Conservation (phyloP, 92 coral and sea anemone species). For the Epizoanthus illoricatus region DNA sequence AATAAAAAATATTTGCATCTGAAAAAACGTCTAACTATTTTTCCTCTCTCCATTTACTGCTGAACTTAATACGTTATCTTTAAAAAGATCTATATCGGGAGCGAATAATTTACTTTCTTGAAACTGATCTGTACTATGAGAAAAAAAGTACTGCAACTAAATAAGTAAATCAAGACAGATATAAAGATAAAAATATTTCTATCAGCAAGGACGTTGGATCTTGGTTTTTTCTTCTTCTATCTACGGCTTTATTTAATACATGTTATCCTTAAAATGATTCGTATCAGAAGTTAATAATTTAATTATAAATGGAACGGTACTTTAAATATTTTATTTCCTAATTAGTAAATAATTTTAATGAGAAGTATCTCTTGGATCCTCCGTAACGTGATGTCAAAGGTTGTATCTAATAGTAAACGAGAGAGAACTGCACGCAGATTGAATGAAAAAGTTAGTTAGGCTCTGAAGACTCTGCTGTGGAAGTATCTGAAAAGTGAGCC, state of each 20-base stretch:
- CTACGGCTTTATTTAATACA: neutral
- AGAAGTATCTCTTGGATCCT: neutral
- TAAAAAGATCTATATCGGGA: neutral
- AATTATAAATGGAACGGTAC: neutral
- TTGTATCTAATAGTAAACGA: neutral
- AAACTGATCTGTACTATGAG: neutral
- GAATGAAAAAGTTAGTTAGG: neutral
- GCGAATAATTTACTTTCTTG: conserved; percentile 10
- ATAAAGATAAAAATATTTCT: conserved; percentile 18
- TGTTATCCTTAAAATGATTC: neutral
- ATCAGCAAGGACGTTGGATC: neutral
- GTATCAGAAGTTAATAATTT: neutral
- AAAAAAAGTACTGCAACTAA: neutral
- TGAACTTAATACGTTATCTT: neutral
- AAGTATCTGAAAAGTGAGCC: too few species aligned
- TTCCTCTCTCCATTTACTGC: neutral
- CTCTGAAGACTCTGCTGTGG: too few species aligned
- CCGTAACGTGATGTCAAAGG: neutral
- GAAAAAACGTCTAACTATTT: neutral
- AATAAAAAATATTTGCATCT: neutral
- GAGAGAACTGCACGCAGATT: neutral
- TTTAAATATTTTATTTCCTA: conserved; percentile 17
- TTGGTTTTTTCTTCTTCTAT: neutral
- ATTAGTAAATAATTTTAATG: conserved; percentile 8
- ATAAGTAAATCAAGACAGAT: conserved; percentile 9